phyloP scores from a whole-genome alignment of 1,140 invertebrate species.

The Bombus waltoni region DNA sequence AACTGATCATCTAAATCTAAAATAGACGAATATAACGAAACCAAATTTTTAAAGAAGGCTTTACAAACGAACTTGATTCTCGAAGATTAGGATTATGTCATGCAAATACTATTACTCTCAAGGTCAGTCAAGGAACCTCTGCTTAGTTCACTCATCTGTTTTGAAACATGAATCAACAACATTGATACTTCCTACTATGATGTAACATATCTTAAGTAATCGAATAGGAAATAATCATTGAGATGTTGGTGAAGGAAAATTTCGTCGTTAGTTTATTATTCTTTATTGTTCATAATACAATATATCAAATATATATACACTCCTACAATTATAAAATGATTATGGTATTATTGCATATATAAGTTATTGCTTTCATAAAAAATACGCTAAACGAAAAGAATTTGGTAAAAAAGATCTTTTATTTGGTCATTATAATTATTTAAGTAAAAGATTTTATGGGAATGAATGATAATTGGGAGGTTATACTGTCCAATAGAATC shows the following conservation, averaged over 20 bases:
- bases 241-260: not conserved
- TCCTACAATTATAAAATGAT: not conserved
- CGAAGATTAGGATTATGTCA: slow-evolving; percentile 32
- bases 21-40: not conserved
- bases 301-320: not conserved
- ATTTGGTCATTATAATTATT: not conserved
- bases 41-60: not conserved
- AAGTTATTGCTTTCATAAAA: not conserved
- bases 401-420: not conserved
- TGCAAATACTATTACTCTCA: slow-evolving; percentile 10
- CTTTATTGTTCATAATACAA: not conserved
- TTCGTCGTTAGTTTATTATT: not conserved
- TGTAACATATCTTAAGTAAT: not conserved
- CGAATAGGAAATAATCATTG: not conserved
- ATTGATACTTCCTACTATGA: not conserved
- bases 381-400: not conserved
- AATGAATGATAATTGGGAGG: not conserved
- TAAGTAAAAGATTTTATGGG: not conserved
- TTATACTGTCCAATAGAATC: not conserved
- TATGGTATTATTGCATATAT: not conserved
- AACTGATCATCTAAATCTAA: not conserved
- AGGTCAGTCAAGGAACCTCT: slow-evolving; percentile 17
- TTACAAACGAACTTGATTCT: not conserved
- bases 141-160: not conserved
- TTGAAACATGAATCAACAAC: not conserved